Percentiles rank a stretch among this genome's conserved stretches.
These are phyloP conservation scores for Falco naumanni DNA, from an alignment of 2,797 vertebrate genomes.

Conservation along the genomic window DNA sequence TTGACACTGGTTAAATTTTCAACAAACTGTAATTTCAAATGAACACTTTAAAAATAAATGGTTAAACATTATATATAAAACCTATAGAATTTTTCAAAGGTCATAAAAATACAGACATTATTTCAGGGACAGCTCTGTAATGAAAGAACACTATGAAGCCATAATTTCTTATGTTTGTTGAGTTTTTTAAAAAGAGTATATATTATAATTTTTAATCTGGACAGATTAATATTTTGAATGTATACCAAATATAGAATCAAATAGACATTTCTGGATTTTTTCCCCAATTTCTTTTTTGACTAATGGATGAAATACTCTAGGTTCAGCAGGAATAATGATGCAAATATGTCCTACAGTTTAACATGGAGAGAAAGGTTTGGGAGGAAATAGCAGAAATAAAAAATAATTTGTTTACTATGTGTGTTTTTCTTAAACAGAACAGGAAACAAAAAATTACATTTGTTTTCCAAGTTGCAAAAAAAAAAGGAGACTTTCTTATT, in stretches of 20 bases:
- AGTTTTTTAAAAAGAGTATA: rapidly evolving
- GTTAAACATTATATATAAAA: background rate
- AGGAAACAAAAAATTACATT: background rate
- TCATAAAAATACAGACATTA: background rate
- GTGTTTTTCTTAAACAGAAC: background rate
- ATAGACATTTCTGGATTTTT: background rate
- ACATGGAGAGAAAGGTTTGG: background rate
- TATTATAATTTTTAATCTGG: background rate
- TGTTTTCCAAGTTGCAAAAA: background rate
- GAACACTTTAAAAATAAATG: background rate
- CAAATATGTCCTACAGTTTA: background rate
- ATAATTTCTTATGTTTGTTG: background rate
- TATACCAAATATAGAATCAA: background rate
- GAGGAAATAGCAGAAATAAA: background rate
- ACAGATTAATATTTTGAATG: background rate
- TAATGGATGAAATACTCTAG: background rate
- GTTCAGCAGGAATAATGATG: background rate
- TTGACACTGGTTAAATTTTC: background rate
- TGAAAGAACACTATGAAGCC: background rate
- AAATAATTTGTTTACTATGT: background rate
- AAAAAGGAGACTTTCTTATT: background rate
- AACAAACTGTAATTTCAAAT: background rate
- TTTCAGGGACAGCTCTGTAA: background rate
- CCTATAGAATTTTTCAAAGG: background rate
- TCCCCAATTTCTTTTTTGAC: background rate